phyloP scores from a whole-genome alignment of 2,888 invertebrate genomes.

The Drosophila glabriapex region DNA sequence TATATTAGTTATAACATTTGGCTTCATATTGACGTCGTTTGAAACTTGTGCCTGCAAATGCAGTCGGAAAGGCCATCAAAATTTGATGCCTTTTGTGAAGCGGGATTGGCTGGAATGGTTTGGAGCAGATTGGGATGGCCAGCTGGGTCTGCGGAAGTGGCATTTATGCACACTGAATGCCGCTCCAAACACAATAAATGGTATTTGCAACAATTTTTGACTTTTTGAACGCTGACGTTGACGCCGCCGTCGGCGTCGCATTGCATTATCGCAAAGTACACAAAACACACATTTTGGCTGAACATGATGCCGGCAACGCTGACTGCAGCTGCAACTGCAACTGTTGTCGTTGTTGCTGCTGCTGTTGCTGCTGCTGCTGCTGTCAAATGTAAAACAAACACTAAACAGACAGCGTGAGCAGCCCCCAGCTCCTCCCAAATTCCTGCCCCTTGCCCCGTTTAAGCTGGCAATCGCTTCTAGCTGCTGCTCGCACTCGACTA shows the following conservation, averaged over 20 bases:
- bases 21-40: background rate
- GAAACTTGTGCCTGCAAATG: background rate
- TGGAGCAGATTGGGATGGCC: conserved; percentile 9
- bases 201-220: conserved; percentile 76
- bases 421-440: background rate
- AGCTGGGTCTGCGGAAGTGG: conserved; percentile 24
- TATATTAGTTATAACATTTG: background rate
- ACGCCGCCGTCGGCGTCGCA: conserved; percentile 31
- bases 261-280: conserved; percentile 66
- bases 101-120: background rate
- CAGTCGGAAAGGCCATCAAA: conserved; percentile 3
- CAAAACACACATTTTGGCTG: conserved; percentile 41
- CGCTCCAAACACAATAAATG: conserved; percentile 68
- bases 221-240: conserved; percentile 48
- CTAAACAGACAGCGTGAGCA: conserved; percentile 46
- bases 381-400: conserved; percentile 68
- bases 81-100: background rate
- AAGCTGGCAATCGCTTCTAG: conserved; percentile 22
- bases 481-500: conserved; percentile 47
- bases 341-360: background rate
- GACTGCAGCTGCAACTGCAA: conserved; percentile 1
- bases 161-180: conserved; percentile 44
- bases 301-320: conserved; percentile 25
- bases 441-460: background rate
- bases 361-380: conserved; percentile 16